Conservation (phyloP, 2,113 vertebrate species). For the Trachemys scripta region DNA sequence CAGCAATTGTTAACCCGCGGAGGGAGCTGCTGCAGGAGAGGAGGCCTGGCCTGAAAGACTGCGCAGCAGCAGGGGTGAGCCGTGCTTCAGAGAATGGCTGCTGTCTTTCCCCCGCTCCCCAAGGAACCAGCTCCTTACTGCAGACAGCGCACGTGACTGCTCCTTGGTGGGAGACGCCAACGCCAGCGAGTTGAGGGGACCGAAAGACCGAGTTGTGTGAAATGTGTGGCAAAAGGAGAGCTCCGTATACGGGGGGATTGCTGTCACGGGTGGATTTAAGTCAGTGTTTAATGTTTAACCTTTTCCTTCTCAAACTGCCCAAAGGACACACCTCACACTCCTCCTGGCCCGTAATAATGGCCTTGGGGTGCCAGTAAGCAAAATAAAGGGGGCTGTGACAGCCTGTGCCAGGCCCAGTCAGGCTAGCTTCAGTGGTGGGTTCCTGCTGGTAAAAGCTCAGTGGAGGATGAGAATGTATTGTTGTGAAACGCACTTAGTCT, state of each 20-base stretch:
- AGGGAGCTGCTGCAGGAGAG: slow-evolving; percentile 65
- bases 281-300: slow-evolving; percentile 70
- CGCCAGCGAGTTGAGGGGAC: slow-evolving; percentile 66
- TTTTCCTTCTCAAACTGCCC: slow-evolving; percentile 66
- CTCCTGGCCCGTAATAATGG: slow-evolving; percentile 43
- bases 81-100: slow-evolving; percentile 67
- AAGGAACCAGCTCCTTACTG: slow-evolving; percentile 62
- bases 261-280: slow-evolving; percentile 69
- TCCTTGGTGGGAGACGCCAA: slow-evolving; percentile 48
- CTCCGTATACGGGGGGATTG: slow-evolving; percentile 33
- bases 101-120: slow-evolving; percentile 7
- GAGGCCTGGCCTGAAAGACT: slow-evolving; percentile 70
- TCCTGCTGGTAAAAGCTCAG: neutral
- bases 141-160: slow-evolving; percentile 74
- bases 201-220: slow-evolving; percentile 70
- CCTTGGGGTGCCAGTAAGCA: slow-evolving; percentile 30
- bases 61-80: slow-evolving; percentile 65
- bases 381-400: slow-evolving; percentile 25
- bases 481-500: neutral
- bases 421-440: neutral
- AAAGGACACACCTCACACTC: slow-evolving; percentile 58
- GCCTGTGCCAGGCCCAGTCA: slow-evolving; percentile 37
- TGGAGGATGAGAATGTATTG: neutral
- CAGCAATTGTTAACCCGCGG: slow-evolving; percentile 93
- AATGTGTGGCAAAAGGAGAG: slow-evolving; percentile 74